phyloP scores from a whole-genome alignment of 2,888 invertebrate species.

The Glyphotaelius pellucidus region DNA sequence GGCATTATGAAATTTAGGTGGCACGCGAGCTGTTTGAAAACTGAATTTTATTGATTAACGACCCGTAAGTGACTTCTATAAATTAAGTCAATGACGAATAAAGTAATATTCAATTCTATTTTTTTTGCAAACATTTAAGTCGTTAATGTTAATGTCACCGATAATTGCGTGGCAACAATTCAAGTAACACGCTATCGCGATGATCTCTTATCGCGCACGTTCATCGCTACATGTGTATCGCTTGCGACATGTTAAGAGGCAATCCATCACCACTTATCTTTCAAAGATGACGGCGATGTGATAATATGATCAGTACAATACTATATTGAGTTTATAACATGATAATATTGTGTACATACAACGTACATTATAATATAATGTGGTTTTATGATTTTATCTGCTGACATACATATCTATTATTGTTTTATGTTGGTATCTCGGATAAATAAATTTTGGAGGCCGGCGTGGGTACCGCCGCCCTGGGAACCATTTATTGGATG shows the following conservation, averaged over 20 bases:
- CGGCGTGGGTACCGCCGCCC: no score
- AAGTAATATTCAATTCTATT: background rate
- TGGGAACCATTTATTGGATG: no score
- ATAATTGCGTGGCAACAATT: background rate
- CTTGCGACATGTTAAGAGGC: background rate
- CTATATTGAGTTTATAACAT: background rate
- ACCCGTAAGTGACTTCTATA: background rate
- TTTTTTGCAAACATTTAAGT: background rate
- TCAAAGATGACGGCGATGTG: background rate
- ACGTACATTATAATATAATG: no score
- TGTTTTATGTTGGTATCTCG: no score
- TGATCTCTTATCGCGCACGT: background rate
- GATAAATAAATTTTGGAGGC: no score
- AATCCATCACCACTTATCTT: background rate
- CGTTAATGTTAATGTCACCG: background rate
- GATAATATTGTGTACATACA: background rate
- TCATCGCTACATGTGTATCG: background rate
- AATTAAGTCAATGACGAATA: background rate
- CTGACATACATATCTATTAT: background rate
- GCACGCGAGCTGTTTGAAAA: no score
- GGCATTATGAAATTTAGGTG: no score
- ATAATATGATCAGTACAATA: background rate
- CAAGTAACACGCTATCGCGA: background rate
- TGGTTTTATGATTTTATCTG: background rate
- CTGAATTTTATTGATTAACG: no score